Percentiles rank a stretch among this genome's conserved stretches.
These are phyloP conservation scores for Valencia hispanica DNA, from an alignment of 2,797 vertebrate species.

Conservation along the genomic window DNA sequence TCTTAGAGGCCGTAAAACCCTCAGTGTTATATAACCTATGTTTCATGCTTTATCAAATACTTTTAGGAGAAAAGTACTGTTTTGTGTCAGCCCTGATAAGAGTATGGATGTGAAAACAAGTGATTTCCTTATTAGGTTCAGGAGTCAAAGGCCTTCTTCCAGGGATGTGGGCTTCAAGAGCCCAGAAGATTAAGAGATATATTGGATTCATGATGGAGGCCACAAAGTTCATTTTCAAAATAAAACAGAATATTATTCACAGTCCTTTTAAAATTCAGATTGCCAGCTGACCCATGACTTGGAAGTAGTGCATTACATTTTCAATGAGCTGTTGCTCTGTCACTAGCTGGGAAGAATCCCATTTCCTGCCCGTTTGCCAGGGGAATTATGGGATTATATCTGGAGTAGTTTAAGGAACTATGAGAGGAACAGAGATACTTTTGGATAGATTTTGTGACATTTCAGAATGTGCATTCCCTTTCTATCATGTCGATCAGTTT, in stretches of 20 bases:
- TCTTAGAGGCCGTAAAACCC: constrained; percentile 70
- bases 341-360: constrained; percentile 79
- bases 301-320: constrained; percentile 99
- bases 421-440: constrained; percentile 48
- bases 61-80: constrained; percentile 87
- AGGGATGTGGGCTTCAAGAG: constrained; percentile 95
- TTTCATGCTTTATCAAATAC: constrained; percentile 92
- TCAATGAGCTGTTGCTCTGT: constrained; percentile 93
- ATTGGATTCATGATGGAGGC: constrained; percentile 99
- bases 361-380: constrained; percentile 80
- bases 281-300: constrained; percentile 99
- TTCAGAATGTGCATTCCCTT: constrained; percentile 45
- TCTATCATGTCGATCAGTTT: constrained; percentile 10
- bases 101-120: constrained; percentile 96
- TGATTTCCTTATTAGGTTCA: constrained; percentile 99
- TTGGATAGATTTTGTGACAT: constrained; percentile 34
- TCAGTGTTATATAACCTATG: constrained; percentile 83
- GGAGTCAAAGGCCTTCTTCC: constrained; percentile 96
- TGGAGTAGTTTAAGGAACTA: constrained; percentile 63
- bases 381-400: constrained; percentile 81
- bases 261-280: constrained; percentile 99
- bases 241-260: constrained; percentile 99
- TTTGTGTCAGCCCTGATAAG: constrained; percentile 87
- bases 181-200: constrained; percentile 99
- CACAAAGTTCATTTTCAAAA: constrained; percentile 99